Conservation (phyloP, 2,113 vertebrate genomes). For the Tauraco erythrolophus region DNA sequence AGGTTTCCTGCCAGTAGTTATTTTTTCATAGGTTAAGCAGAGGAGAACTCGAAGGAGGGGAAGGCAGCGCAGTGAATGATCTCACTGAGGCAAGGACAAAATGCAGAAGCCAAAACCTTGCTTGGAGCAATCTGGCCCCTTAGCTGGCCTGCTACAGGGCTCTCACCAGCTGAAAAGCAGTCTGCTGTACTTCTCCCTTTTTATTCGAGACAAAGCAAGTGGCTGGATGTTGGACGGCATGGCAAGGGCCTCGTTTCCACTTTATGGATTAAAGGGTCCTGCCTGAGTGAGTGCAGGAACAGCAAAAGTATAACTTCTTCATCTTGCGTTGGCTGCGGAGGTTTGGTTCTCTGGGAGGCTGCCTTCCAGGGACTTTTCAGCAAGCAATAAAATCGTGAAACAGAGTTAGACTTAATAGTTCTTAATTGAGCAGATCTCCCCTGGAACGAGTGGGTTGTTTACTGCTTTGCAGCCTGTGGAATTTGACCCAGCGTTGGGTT, state of each 20-base stretch:
- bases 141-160: background rate
- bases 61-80: background rate
- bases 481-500: background rate
- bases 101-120: background rate
- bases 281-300: background rate
- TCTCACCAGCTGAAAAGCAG: background rate
- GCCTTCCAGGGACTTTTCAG: background rate
- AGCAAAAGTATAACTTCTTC: background rate
- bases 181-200: background rate
- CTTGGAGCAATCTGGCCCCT: constrained; percentile 6
- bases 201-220: background rate
- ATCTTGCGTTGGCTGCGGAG: background rate
- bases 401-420: background rate
- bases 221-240: background rate
- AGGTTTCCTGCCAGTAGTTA: background rate
- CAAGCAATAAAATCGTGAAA: constrained; percentile 1
- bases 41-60: background rate
- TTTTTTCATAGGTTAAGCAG: background rate
- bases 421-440: constrained; percentile 37
- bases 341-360: background rate
- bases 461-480: background rate
- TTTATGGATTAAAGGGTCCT: background rate
- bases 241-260: background rate
- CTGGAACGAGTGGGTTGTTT: background rate
- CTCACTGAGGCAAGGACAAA: background rate